Conservation (phyloP, 2,797 vertebrate genomes). For the Heterohyrax brucei region DNA sequence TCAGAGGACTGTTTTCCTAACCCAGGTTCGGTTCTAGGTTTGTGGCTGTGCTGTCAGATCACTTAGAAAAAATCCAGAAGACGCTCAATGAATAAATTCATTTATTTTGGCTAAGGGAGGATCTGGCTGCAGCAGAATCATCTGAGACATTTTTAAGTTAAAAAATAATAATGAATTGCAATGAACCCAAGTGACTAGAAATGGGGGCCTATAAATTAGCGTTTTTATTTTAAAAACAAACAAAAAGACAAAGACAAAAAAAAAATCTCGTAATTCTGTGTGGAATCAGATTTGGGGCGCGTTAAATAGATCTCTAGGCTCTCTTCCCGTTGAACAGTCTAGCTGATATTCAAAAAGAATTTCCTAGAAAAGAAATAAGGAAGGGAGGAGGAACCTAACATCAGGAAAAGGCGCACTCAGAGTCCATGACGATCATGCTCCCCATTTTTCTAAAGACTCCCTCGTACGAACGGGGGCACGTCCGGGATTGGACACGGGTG, state of each 20-base stretch:
- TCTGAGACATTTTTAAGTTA: not conserved
- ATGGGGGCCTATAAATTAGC: not conserved
- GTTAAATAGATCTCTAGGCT: not conserved
- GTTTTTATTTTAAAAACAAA: not conserved
- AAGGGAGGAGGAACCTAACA: not conserved
- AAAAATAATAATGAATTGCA: not conserved
- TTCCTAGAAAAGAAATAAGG: slow-evolving; percentile 52
- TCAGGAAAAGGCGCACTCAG: not conserved
- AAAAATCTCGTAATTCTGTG: slow-evolving; percentile 6
- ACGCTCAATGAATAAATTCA: slow-evolving; percentile 15
- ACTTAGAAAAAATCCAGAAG: slow-evolving; percentile 66
- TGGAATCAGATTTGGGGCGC: not conserved
- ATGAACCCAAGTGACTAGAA: slow-evolving; percentile 36
- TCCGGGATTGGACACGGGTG: not conserved
- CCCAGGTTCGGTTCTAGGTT: slow-evolving; percentile 50
- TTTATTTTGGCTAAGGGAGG: slow-evolving; percentile 35
- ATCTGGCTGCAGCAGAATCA: slow-evolving; percentile 52
- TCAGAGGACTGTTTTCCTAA: slow-evolving; percentile 34
- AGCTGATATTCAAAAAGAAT: not conserved
- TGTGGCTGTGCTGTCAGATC: slow-evolving; percentile 14
- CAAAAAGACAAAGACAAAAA: not conserved
- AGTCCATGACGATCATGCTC: not conserved
- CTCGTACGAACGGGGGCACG: not conserved
- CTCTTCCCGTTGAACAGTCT: slow-evolving; percentile 28
- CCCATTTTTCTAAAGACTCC: slow-evolving; percentile 5